These are phyloP conservation scores for Strix aluco DNA, from an alignment of 2,113 vertebrate species.

Conservation along the genomic window DNA sequence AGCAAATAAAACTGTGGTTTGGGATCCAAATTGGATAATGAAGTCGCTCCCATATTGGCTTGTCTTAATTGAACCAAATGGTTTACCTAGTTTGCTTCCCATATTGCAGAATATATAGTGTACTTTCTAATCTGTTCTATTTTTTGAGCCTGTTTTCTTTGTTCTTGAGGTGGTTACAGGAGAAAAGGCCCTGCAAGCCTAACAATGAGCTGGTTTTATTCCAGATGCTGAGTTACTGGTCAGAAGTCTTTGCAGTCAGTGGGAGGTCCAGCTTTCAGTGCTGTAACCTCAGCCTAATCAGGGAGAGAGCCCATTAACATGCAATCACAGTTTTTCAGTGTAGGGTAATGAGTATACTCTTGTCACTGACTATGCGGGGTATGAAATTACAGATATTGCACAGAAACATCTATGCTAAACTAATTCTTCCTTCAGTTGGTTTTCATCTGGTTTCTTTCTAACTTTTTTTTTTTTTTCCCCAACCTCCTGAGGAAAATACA, in stretches of 20 bases:
- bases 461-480: not conserved
- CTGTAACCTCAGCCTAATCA: not conserved
- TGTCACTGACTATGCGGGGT: not conserved
- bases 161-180: not conserved
- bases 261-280: not conserved
- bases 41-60: not conserved
- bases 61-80: not conserved
- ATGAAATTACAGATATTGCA: not conserved
- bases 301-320: not conserved
- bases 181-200: not conserved
- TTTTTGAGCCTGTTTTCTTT: not conserved
- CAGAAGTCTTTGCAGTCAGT: not conserved
- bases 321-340: not conserved
- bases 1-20: conserved; percentile 18
- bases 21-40: not conserved
- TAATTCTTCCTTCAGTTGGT: not conserved
- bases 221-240: not conserved
- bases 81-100: not conserved
- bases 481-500: not conserved
- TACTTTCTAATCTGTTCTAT: not conserved
- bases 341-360: not conserved
- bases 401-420: not conserved
- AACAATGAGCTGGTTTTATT: not conserved
- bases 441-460: not conserved
- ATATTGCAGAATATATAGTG: not conserved